These are phyloP conservation scores for Sparus aurata DNA, from an alignment of 2,797 vertebrate genomes.

Conservation along the genomic window DNA sequence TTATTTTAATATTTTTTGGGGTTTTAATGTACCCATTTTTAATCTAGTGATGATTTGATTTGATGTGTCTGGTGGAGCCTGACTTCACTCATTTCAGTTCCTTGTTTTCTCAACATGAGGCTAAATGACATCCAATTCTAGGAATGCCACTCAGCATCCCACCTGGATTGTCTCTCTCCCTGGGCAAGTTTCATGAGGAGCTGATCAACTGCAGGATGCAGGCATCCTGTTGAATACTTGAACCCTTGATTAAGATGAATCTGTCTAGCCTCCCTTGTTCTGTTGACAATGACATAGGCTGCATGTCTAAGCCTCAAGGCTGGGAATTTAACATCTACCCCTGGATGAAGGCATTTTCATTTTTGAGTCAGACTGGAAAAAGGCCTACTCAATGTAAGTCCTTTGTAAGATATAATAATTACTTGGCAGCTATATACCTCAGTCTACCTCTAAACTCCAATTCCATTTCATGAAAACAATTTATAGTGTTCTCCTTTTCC, in stretches of 20 bases:
- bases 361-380: conserved; percentile 30
- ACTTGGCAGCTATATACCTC: conserved; percentile 8
- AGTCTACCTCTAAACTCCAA: neutral
- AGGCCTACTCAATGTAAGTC: conserved; percentile 20
- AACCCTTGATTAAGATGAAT: conserved; percentile 54
- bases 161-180: conserved; percentile 24
- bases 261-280: neutral
- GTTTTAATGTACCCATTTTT: neutral
- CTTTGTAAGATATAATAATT: conserved; percentile 45
- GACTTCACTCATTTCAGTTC: conserved; percentile 25
- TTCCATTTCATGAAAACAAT: conserved; percentile 16
- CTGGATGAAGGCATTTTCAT: conserved; percentile 27
- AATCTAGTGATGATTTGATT: conserved; percentile 19
- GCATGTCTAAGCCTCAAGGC: conserved; percentile 33
- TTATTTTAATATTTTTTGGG: neutral
- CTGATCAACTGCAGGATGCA: conserved; percentile 32
- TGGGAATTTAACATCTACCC: neutral
- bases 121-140: conserved; percentile 55
- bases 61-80: neutral
- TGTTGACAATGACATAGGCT: conserved; percentile 10
- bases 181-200: conserved; percentile 2
- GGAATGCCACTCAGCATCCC: conserved; percentile 41
- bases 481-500: conserved; percentile 5
- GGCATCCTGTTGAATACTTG: conserved; percentile 24
- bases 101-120: conserved; percentile 11